Evolutionary conservation across 2,113 vertebrate genomes (phyloP), one percentile per base, ranked within the genome.

Genomic region (Embiotoca jacksoni): DNA sequence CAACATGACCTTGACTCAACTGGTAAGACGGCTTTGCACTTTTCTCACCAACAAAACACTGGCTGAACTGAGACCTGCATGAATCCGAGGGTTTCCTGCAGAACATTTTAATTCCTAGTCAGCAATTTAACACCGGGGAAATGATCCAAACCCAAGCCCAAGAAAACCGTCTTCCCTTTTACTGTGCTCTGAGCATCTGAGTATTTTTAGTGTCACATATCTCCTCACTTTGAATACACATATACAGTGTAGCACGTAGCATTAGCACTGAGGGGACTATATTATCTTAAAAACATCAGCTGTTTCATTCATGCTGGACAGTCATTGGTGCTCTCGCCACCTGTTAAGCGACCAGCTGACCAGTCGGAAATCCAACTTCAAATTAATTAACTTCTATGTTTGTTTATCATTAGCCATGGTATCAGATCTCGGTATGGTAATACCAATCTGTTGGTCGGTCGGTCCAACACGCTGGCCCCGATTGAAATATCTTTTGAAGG

Each of bases 1-100:
- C 95, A 95, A 66, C 92, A 93, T 13, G 96, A 96, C 71, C 95
- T 96, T 33, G 93, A 96, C 73, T 50, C 92, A 46, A 81, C 94
- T 30, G 96, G 97, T 99, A 95, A 59, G 89, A 82, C n/a, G 3
- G 6, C 15, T 64, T 52, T 44, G 6, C 1, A 6, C 36, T 41
- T 65, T 14, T 69, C 15, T 53, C 52, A 69, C 15, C 49, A 54
- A 50, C 35, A 37, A 41, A 35, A 72, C 35, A 36, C 47, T 53
- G 23, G 16, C 39, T 79, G 46, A 67, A 52, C 6, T 7, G 16
- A 60, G 32, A 68, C 23, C 5, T 41, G 31, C 39, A 47, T 54
- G 59, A 75, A 35, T 37, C 14, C 14, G 37, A 9, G 41, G 41
- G 4, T 13, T 72, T 69, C 31, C 53, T 16, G 14, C 30, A 54